Conservation (phyloP, 2,888 invertebrate species). For the Chloroclysta siterata region DNA sequence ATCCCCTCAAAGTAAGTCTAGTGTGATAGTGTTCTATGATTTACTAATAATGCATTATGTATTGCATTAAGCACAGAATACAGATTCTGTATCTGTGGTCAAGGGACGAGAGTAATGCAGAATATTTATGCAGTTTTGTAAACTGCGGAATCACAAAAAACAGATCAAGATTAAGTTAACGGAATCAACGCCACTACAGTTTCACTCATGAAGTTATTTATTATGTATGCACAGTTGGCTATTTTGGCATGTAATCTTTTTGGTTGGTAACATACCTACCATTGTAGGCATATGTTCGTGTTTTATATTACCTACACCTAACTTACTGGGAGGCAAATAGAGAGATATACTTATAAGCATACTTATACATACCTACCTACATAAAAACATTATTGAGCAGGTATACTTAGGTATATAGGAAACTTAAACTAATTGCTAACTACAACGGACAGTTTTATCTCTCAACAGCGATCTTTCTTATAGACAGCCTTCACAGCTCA, state of each 20-base stretch:
- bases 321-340: too few species aligned
- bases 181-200: neutral
- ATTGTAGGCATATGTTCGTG: too few species aligned
- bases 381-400: too few species aligned
- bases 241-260: neutral
- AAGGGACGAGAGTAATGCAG: too few species aligned
- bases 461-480: too few species aligned
- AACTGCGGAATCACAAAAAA: conserved; percentile 18
- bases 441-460: too few species aligned
- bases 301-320: too few species aligned
- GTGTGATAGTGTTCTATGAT: conserved; percentile 47
- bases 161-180: conserved; percentile 29
- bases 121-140: conserved; percentile 23
- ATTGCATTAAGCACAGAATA: conserved; percentile 53
- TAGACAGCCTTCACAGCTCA: too few species aligned
- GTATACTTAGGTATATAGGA: too few species aligned
- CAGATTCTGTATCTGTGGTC: conserved; percentile 27
- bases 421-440: too few species aligned
- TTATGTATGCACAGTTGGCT: neutral
- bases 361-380: too few species aligned
- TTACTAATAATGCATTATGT: conserved; percentile 60
- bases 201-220: neutral
- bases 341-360: too few species aligned
- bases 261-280: neutral
- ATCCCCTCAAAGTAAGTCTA: conserved; percentile 72